Conservation (phyloP, 2,797 vertebrate species). For the Coregonus sp. region DNA sequence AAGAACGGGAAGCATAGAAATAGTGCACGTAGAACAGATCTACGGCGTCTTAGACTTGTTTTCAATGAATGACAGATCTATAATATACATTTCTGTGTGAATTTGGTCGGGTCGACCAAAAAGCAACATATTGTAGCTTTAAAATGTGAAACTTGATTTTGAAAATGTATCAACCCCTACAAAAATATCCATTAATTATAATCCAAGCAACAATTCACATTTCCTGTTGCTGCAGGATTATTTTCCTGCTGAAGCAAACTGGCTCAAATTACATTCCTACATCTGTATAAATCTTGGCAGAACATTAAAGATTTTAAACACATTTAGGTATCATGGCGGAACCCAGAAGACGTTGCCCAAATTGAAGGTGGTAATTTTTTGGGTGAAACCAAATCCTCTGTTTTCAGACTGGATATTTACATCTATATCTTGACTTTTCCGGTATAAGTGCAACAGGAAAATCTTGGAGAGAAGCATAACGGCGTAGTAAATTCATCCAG, state of each 20-base stretch:
- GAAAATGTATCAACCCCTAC: too few species aligned
- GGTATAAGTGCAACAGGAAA: not conserved
- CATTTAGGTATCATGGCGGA: not conserved
- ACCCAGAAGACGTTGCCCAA: not conserved
- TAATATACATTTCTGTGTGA: too few species aligned
- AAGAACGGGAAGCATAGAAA: too few species aligned
- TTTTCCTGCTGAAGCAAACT: not conserved
- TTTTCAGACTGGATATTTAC: not conserved
- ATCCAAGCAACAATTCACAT: too few species aligned
- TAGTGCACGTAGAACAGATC: too few species aligned
- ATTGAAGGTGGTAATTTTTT: not conserved
- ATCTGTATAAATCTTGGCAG: not conserved
- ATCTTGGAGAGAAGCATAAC: constrained; percentile 11
- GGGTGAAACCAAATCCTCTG: not conserved
- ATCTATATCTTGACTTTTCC: not conserved
- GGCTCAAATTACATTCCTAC: not conserved
- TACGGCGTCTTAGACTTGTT: too few species aligned
- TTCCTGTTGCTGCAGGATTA: too few species aligned
- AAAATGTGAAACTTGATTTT: too few species aligned
- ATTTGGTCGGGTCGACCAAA: too few species aligned
- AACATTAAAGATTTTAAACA: not conserved
- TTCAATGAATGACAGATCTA: too few species aligned
- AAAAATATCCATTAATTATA: too few species aligned
- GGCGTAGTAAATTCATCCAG: not conserved
- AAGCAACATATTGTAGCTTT: too few species aligned